These are phyloP conservation scores for Cariama cristata DNA, from an alignment of 2,113 vertebrate species.

Conservation along the genomic window DNA sequence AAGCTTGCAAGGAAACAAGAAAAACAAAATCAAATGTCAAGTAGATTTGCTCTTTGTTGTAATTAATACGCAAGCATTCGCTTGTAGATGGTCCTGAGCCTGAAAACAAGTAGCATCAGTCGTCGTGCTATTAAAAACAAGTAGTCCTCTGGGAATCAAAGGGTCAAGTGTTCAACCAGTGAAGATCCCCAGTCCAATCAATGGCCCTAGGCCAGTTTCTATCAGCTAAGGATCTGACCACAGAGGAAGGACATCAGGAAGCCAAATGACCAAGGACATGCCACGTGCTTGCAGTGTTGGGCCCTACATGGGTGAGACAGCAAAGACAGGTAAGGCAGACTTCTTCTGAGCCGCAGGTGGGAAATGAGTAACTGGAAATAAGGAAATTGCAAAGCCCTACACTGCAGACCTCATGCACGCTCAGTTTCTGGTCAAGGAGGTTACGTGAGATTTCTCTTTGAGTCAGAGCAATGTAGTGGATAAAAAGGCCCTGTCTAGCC, in stretches of 20 bases:
- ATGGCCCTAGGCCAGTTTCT: not conserved
- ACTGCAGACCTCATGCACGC: conserved; percentile 32
- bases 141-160: not conserved
- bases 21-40: conserved; percentile 75
- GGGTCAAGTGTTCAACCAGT: not conserved
- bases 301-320: not conserved
- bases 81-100: conserved; percentile 32
- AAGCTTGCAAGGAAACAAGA: conserved; percentile 62
- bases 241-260: not conserved
- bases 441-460: conserved; percentile 73
- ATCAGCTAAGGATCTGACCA: not conserved
- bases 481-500: conserved; percentile 79
- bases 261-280: fast-evolving
- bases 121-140: not conserved
- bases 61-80: conserved; percentile 58
- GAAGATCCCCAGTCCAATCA: not conserved
- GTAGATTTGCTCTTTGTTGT: conserved; percentile 71
- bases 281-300: not conserved
- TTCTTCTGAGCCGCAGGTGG: not conserved
- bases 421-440: conserved; percentile 75
- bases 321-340: not conserved
- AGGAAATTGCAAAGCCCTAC: conserved; percentile 26
- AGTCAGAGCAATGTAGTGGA: conserved; percentile 74
- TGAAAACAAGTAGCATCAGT: not conserved
- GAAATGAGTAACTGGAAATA: conserved; percentile 46